Conservation (phyloP, 2,797 vertebrate genomes). For the Typhlichthys subterraneus region DNA sequence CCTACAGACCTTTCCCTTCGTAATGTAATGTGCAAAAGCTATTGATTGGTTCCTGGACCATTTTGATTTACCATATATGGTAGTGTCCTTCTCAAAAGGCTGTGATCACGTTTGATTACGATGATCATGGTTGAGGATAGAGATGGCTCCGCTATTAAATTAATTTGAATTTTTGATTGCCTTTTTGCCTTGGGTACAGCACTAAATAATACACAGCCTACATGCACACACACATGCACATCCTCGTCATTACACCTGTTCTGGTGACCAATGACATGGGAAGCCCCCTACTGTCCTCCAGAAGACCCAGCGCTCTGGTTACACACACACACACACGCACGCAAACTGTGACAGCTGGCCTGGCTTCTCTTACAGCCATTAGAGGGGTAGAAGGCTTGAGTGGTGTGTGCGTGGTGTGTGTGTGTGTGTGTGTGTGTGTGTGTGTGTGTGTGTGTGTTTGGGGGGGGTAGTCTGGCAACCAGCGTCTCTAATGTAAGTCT, state of each 20-base stretch:
- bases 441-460: too few relatives aligned
- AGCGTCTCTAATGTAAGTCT: slow-evolving; percentile 4
- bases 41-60: too few relatives aligned
- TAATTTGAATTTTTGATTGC: background rate
- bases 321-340: slow-evolving; percentile 18
- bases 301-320: slow-evolving; percentile 45
- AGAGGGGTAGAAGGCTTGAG: slow-evolving; percentile 29
- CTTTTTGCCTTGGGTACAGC: background rate
- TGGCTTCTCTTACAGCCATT: slow-evolving; percentile 36
- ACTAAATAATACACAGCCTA: slow-evolving; percentile 15
- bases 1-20: too few relatives aligned
- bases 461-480: slow-evolving; percentile 7
- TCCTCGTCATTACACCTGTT: slow-evolving; percentile 54
- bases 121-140: too few relatives aligned
- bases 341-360: slow-evolving; percentile 37
- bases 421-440: background rate
- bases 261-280: slow-evolving; percentile 51
- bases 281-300: slow-evolving; percentile 21
- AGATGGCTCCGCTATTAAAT: background rate
- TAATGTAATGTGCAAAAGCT: too few relatives aligned
- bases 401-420: background rate
- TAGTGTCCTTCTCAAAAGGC: too few relatives aligned
- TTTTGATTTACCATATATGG: too few relatives aligned
- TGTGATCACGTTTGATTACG: too few relatives aligned
- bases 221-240: slow-evolving; percentile 21